Evolutionary conservation across 2,888 invertebrate genomes (phyloP).

Genomic region (Antitype chi): DNA sequence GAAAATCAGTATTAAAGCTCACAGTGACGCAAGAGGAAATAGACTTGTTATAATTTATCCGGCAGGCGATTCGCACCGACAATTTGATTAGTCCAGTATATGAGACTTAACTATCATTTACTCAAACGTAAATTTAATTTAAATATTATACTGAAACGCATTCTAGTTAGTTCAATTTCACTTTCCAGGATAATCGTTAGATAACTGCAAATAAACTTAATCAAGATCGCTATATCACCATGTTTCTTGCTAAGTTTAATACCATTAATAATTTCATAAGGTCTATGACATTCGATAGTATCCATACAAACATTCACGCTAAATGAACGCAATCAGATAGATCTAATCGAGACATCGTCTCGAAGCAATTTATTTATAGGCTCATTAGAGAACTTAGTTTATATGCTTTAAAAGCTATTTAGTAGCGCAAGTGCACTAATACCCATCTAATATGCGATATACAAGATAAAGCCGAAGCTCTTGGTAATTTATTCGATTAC

Average conservation of each 20-base stretch:
- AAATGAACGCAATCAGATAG: constrained; percentile 55
- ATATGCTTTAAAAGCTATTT: constrained; percentile 57
- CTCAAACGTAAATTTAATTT: constrained; percentile 56
- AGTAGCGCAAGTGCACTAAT: constrained; percentile 48
- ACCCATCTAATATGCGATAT: constrained; percentile 57
- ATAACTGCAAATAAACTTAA: constrained; percentile 31
- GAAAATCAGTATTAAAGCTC: constrained; percentile 50
- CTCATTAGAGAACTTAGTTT: constrained; percentile 65
- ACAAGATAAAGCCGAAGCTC: constrained; percentile 56
- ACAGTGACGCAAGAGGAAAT: constrained; percentile 60
- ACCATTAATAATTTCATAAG: constrained; percentile 57
- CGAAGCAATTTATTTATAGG: constrained; percentile 67
- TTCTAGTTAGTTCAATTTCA: constrained; percentile 25
- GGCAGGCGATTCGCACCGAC: constrained; percentile 45
- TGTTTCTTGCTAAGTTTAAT: constrained; percentile 21
- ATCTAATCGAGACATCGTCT: constrained; percentile 61
- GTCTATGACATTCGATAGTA: constrained; percentile 50
- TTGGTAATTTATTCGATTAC: constrained; percentile 58
- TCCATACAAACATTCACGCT: constrained; percentile 44
- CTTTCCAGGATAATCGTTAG: constrained; percentile 33
- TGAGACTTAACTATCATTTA: constrained; percentile 39
- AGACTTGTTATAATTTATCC: constrained; percentile 54
- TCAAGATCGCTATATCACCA: constrained; percentile 35
- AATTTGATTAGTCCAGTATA: constrained; percentile 51
- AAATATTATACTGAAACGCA: constrained; percentile 36